These are phyloP conservation scores for Hemitrygon akajei DNA, from an alignment of 2,797 vertebrate genomes.

Conservation along the genomic window DNA sequence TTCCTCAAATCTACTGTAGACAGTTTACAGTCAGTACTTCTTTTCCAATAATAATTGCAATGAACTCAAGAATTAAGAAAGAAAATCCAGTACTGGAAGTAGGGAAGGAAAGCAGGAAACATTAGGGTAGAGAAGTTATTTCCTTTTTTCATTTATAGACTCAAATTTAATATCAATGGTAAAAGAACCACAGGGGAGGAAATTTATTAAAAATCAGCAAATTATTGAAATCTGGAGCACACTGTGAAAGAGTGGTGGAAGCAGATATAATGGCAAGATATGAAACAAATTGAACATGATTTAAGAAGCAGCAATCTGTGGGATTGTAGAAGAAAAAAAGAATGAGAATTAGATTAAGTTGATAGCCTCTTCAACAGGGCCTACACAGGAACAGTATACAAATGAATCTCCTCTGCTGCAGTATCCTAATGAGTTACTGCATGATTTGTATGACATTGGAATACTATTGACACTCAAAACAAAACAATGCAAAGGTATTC, in stretches of 20 bases:
- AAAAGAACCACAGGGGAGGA: neutral
- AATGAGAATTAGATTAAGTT: neutral
- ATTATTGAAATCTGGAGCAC: neutral
- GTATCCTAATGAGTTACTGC: no score
- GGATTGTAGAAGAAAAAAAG: neutral
- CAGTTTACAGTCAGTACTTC: neutral
- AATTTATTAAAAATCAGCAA: neutral
- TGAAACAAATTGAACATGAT: neutral
- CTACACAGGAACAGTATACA: neutral
- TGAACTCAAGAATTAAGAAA: neutral
- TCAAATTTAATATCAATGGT: neutral
- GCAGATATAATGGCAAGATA: neutral
- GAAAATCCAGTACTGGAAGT: neutral
- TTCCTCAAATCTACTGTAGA: neutral
- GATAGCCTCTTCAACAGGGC: neutral
- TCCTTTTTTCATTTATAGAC: neutral
- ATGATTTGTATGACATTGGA: neutral
- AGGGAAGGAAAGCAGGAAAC: neutral
- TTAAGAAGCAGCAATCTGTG: neutral
- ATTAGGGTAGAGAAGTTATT: neutral
- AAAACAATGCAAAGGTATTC: neutral
- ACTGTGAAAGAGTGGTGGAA: neutral
- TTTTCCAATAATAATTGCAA: neutral
- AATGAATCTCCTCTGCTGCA: neutral
- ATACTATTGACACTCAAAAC: neutral